These are phyloP conservation scores for Chrysolina oricalcia DNA, from an alignment of 2,888 invertebrate species.

Conservation along the genomic window DNA sequence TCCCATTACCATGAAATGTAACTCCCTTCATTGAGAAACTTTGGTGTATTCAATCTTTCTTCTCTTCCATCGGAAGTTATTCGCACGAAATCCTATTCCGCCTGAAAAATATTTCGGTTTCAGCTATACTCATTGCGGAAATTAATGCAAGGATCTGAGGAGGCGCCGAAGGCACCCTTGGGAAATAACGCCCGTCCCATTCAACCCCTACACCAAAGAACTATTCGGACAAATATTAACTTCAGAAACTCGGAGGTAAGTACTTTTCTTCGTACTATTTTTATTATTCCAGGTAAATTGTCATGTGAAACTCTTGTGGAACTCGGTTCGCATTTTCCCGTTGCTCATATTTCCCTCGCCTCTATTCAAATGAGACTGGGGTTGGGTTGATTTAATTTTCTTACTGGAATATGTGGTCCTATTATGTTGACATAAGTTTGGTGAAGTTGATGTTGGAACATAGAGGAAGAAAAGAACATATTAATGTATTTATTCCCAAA, in stretches of 20 bases:
- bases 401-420: slow-evolving; percentile 33
- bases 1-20: neutral
- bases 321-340: slow-evolving; percentile 40
- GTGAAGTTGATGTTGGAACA: slow-evolving; percentile 35
- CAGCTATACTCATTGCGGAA: slow-evolving; percentile 91
- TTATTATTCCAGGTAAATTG: slow-evolving; percentile 48
- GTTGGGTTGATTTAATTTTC: slow-evolving; percentile 36
- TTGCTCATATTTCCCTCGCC: slow-evolving; percentile 45
- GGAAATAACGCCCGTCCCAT: slow-evolving; percentile 96
- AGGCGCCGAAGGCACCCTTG: slow-evolving; percentile 90
- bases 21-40: slow-evolving; percentile 1
- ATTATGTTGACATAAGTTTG: slow-evolving; percentile 33
- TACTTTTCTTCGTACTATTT: slow-evolving; percentile 44
- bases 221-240: slow-evolving; percentile 97
- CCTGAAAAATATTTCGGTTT: slow-evolving; percentile 60
- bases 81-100: slow-evolving; percentile 25
- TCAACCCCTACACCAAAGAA: slow-evolving; percentile 92
- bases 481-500: too few relatives aligned
- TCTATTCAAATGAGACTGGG: slow-evolving; percentile 45
- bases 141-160: slow-evolving; percentile 91
- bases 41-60: neutral
- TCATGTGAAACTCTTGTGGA: slow-evolving; percentile 33
- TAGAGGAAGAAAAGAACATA: neutral
- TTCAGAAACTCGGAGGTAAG: slow-evolving; percentile 79
- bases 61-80: neutral